Conservation (phyloP, 2,113 vertebrate genomes). For the Tauraco erythrolophus region DNA sequence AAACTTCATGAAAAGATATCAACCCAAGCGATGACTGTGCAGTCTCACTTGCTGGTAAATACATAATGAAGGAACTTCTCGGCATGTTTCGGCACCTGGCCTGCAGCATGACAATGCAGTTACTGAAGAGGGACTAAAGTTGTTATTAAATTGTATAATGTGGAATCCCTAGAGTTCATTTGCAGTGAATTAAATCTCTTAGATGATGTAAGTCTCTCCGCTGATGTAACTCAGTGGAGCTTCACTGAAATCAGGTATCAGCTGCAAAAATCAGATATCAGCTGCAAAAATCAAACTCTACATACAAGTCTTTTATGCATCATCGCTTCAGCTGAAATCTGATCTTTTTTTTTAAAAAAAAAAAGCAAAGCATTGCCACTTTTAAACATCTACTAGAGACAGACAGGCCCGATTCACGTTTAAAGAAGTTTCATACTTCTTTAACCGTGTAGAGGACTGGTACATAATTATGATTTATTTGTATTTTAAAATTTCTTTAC, state of each 20-base stretch:
- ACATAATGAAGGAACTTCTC: background rate
- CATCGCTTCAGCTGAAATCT: background rate
- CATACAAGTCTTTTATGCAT: rapidly evolving
- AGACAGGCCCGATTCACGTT: background rate
- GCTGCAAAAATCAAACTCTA: background rate
- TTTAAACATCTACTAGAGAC: background rate
- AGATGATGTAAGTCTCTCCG: background rate
- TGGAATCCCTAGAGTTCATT: background rate
- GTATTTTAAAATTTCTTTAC: background rate
- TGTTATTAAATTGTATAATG: background rate
- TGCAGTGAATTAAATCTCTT: background rate
- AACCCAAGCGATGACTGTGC: background rate
- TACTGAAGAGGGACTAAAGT: background rate
- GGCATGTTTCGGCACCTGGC: rapidly evolving
- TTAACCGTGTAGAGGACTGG: background rate
- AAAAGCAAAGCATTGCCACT: background rate
- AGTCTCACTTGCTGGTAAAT: background rate
- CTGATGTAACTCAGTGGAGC: background rate
- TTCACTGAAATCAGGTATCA: background rate
- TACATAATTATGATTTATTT: background rate
- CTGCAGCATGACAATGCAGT: background rate
- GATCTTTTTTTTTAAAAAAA: background rate
- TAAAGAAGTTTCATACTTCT: background rate
- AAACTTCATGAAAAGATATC: background rate
- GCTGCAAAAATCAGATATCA: background rate